These are phyloP conservation scores for Crypturellus undulatus DNA, from an alignment of 2,113 vertebrate species.

Conservation along the genomic window DNA sequence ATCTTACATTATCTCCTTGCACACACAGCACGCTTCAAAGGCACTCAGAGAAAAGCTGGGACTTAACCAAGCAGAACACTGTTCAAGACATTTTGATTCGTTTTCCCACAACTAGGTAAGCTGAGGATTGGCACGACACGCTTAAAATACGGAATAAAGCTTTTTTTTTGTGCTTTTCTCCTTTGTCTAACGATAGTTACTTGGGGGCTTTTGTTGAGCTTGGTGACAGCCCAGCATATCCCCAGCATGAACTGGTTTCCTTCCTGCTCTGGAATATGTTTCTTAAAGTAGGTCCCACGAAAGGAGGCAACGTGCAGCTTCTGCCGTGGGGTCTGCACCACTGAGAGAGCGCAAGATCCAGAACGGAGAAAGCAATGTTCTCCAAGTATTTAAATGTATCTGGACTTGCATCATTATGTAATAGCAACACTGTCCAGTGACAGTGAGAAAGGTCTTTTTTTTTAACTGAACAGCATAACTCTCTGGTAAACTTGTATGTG, in stretches of 20 bases:
- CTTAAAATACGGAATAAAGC: background rate
- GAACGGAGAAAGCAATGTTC: background rate
- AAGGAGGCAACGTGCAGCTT: background rate
- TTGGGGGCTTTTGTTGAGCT: background rate
- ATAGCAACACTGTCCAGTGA: background rate
- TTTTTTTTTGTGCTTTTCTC: background rate
- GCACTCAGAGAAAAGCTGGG: background rate
- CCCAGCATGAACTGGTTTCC: background rate
- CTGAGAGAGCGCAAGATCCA: background rate
- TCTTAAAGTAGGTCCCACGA: background rate
- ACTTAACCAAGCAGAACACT: background rate
- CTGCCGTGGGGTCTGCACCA: background rate
- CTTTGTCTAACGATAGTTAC: background rate
- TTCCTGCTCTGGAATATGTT: background rate
- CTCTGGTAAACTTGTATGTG: background rate
- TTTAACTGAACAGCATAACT: background rate
- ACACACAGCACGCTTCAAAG: fast-evolving
- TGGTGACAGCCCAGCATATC: background rate
- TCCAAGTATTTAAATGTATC: background rate
- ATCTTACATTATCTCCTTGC: background rate
- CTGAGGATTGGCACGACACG: background rate
- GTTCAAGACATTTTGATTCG: background rate
- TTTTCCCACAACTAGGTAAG: background rate
- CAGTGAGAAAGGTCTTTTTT: background rate
- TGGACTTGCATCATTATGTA: background rate